phyloP scores from a whole-genome alignment of 2,888 invertebrate genomes.

The Spodoptera exigua region DNA sequence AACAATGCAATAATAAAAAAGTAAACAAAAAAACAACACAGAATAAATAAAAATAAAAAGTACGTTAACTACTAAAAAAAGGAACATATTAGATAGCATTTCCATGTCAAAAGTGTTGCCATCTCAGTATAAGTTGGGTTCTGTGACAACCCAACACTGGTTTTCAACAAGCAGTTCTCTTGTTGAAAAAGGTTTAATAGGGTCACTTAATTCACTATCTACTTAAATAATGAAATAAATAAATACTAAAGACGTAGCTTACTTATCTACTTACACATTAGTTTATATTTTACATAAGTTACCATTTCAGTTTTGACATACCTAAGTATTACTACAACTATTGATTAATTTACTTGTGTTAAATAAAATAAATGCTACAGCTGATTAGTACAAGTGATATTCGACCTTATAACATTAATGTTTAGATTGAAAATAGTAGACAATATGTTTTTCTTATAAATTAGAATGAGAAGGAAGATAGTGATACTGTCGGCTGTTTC shows the following conservation, averaged over 20 bases:
- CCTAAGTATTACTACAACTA: not conserved
- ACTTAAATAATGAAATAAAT: constrained; percentile 16
- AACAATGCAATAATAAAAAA: no score
- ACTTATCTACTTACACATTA: constrained; percentile 6
- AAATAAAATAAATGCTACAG: not conserved
- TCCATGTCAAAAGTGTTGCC: no score
- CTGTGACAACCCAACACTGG: no score
- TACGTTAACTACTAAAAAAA: no score
- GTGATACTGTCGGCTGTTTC: constrained; percentile 49
- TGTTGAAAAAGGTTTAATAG: no score
- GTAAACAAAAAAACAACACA: no score
- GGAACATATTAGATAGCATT: no score
- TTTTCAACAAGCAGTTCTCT: no score
- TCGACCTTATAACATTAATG: not conserved
- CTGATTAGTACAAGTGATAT: constrained; percentile 4
- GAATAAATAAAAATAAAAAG: no score
- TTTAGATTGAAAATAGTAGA: constrained; percentile 19
- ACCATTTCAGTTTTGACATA: constrained; percentile 23
- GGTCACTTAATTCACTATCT: constrained; percentile 1
- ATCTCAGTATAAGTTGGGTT: no score
- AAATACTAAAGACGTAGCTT: constrained; percentile 13
- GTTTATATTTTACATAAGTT: constrained; percentile 27
- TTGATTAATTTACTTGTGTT: not conserved
- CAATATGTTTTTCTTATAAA: constrained; percentile 14
- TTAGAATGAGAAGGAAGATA: not conserved